Conservation (phyloP, 2,888 invertebrate genomes). For the Lasioglossum malachurum region DNA sequence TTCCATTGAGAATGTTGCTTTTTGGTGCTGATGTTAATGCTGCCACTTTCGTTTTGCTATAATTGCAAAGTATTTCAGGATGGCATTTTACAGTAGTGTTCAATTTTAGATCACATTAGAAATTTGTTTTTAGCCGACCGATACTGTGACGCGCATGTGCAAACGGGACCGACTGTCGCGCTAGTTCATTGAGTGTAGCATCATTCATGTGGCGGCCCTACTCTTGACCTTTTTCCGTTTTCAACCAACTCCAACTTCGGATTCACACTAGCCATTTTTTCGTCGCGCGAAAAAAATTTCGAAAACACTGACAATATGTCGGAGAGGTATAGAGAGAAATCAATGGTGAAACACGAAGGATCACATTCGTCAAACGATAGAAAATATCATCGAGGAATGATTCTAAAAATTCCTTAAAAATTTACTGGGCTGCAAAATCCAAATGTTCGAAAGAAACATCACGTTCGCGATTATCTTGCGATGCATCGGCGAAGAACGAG, state of each 20-base stretch:
- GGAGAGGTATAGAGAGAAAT: not conserved
- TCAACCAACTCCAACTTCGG: not conserved
- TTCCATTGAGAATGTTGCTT: not conserved
- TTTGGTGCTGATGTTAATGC: not conserved
- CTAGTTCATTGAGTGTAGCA: constrained; percentile 9
- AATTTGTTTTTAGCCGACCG: not conserved
- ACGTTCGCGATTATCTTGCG: too few relatives aligned
- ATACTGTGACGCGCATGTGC: not conserved
- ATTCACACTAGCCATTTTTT: not conserved
- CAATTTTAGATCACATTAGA: not conserved
- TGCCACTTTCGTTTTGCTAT: not conserved
- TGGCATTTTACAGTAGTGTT: not conserved
- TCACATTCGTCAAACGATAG: not conserved
- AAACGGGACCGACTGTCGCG: not conserved
- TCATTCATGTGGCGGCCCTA: constrained; percentile 6
- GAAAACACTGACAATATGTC: not conserved
- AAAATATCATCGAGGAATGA: not conserved
- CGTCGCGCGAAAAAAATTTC: not conserved
- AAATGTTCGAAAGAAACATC: not conserved
- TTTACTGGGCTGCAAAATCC: not conserved
- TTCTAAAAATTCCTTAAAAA: not conserved
- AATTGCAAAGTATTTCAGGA: not conserved
- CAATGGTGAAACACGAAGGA: not conserved
- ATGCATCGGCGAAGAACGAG: not conserved
- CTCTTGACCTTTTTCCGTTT: not conserved